A percentile compares a stretch with the other conserved stretches of the same genome.
These are phyloP conservation scores for Asobara japonica DNA, from an alignment of 1,140 invertebrate species.

Conservation along the genomic window DNA sequence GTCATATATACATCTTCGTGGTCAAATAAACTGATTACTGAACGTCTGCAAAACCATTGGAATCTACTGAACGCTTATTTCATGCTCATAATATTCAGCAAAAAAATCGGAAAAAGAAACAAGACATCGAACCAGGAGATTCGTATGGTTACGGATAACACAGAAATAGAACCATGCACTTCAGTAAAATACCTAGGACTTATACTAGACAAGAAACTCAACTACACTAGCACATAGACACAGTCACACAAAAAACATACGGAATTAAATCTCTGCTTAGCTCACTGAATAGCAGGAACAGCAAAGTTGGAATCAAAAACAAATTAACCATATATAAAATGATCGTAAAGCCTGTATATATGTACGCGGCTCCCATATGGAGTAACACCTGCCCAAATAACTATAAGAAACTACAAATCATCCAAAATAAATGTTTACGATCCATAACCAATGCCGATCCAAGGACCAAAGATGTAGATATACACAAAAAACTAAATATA, in stretches of 20 bases:
- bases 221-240: neutral
- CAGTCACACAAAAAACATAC: neutral
- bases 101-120: neutral
- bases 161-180: neutral
- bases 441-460: neutral
- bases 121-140: neutral
- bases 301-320: neutral
- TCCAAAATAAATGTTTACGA: neutral
- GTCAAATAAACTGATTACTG: neutral
- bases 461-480: neutral
- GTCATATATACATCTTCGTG: neutral
- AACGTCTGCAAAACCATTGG: neutral
- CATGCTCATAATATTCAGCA: neutral
- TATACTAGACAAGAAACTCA: neutral
- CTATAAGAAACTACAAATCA: neutral
- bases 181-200: neutral
- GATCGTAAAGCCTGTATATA: neutral
- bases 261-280: neutral
- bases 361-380: neutral
- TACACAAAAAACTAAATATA: neutral
- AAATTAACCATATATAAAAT: neutral
- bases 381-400: too few species aligned
- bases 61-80: neutral
- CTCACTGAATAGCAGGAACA: neutral
- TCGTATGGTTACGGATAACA: neutral